phyloP scores from a whole-genome alignment of 1,140 invertebrate genomes.

The Aphidius gifuensis region DNA sequence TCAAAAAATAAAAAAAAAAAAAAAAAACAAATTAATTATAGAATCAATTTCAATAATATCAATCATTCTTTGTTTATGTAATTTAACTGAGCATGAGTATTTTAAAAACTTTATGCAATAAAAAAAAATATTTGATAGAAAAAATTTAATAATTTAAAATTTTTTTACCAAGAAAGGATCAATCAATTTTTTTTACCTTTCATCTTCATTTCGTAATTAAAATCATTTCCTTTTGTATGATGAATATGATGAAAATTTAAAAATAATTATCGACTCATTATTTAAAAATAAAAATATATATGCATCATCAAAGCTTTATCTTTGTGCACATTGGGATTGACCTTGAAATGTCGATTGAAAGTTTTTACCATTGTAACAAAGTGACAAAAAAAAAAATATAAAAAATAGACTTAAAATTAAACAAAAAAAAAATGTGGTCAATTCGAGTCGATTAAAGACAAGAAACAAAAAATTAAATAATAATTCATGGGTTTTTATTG shows the following conservation, averaged over 20 bases:
- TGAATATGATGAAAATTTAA: background rate
- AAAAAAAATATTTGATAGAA: too few species aligned
- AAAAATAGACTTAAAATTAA: background rate
- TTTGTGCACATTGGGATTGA: conserved; percentile 23
- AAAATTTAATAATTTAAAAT: too few species aligned
- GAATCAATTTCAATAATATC: too few species aligned
- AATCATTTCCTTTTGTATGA: conserved; percentile 1
- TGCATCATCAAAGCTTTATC: conserved; percentile 9
- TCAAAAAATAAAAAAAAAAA: too few species aligned
- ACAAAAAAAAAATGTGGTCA: background rate
- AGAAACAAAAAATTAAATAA: background rate
- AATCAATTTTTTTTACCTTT: too few species aligned
- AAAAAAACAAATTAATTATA: too few species aligned
- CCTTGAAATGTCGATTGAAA: conserved; percentile 14
- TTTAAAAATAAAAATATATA: background rate
- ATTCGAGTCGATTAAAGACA: background rate
- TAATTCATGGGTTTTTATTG: background rate
- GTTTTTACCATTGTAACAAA: conserved; percentile 13
- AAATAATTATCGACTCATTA: background rate
- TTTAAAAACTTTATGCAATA: too few species aligned
- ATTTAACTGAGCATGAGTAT: too few species aligned
- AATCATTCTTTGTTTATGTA: too few species aligned
- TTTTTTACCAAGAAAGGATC: too few species aligned
- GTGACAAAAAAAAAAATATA: background rate
- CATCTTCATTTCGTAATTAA: background rate